phyloP scores from a whole-genome alignment of 2,797 vertebrate genomes.

The Molossus molossus region DNA sequence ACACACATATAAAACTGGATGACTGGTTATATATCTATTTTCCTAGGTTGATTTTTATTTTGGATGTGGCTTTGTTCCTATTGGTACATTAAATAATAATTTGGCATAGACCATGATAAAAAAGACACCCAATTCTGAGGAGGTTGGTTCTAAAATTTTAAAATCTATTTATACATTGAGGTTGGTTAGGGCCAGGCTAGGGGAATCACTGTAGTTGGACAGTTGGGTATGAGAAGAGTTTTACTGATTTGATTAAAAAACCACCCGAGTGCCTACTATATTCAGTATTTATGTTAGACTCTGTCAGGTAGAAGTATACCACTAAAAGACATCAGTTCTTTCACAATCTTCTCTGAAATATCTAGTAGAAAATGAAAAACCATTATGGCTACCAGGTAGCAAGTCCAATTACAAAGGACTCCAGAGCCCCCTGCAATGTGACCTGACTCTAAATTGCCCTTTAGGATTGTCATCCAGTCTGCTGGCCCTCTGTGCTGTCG shows the following conservation, averaged over 20 bases:
- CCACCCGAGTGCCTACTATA: background rate
- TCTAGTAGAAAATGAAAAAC: constrained; percentile 77
- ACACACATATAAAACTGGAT: background rate
- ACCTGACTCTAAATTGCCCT: constrained; percentile 69
- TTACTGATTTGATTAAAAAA: constrained; percentile 67
- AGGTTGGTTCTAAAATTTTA: background rate
- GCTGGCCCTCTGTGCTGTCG: constrained; percentile 59
- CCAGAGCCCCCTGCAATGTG: constrained; percentile 60
- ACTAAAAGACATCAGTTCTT: constrained; percentile 68
- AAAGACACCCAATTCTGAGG: background rate
- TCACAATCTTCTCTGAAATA: constrained; percentile 73
- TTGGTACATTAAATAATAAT: background rate
- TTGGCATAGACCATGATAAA: background rate
- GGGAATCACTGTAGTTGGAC: constrained; percentile 58
- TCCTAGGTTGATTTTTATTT: constrained; percentile 8
- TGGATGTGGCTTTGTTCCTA: constrained; percentile 19
- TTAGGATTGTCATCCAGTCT: background rate
- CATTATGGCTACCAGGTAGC: constrained; percentile 74
- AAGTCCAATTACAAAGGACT: constrained; percentile 80
- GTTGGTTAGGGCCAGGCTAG: background rate
- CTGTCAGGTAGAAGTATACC: constrained; percentile 65
- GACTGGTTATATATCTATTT: background rate
- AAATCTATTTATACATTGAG: background rate
- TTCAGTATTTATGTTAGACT: constrained; percentile 60
- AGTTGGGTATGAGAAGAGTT: constrained; percentile 1